These are phyloP conservation scores for Trochalopteron elliotii DNA, from an alignment of 2,113 vertebrate species.

Conservation along the genomic window DNA sequence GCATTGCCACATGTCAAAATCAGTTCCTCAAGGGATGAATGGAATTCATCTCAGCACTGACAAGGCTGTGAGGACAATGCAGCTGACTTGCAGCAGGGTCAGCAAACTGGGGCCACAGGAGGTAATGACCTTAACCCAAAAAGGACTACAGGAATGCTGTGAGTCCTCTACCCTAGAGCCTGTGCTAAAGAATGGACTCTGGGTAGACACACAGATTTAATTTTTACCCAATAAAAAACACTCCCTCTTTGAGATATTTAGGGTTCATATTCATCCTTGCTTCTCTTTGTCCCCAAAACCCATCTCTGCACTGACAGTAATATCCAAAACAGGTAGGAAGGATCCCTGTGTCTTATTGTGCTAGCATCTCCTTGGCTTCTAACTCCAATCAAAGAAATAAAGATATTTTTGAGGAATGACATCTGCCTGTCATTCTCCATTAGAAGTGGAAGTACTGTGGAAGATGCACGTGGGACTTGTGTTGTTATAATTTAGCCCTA, in stretches of 20 bases:
- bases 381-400: neutral
- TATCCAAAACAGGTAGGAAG: neutral
- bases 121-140: neutral
- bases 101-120: rapidly evolving
- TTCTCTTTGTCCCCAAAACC: neutral
- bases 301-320: neutral
- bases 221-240: neutral
- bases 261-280: neutral
- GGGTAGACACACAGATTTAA: neutral
- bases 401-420: neutral
- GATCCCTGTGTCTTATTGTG: neutral
- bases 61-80: rapidly evolving
- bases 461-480: neutral
- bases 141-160: neutral
- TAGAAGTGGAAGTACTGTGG: neutral
- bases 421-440: neutral
- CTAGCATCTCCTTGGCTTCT: neutral
- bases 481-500: neutral
- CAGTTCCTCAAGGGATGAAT: neutral
- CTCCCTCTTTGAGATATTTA: neutral
- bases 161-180: neutral
- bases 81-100: neutral
- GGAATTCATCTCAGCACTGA: rapidly evolving
- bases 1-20: neutral
- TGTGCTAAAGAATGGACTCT: neutral